Evolutionary conservation across 2,797 vertebrate species (phyloP), one percentile per base, ranked within the genome.

Genomic region (Microtus californicus): DNA sequence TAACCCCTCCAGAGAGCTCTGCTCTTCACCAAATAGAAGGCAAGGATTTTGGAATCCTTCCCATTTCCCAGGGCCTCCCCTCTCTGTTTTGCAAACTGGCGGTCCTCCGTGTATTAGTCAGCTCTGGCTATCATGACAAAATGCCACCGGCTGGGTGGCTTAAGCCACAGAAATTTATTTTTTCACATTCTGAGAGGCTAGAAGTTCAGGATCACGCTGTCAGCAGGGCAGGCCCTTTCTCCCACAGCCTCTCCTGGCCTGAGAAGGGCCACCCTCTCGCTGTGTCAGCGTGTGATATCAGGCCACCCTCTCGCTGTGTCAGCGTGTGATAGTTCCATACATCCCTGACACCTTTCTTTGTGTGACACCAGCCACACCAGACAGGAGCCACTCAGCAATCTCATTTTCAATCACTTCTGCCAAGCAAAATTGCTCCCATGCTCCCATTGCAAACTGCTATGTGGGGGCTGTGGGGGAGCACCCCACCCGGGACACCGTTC

Each of bases 151-250:
- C 77, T 88, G 93, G 77, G 73, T 69, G 78, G 91, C 88, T 81
- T 81, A 74, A 95, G 74, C 94, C 94, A 63, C 78, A 92, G 82
- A 74, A 88, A 90, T 85, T 74, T 88, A 86, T 93, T 95, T 96
- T 90, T 85, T 96, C 90, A 85, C 37, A 27, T 34, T 78, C 77
- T 29, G 69, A 74, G 88, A 96, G 95, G 73, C 69, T 21, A n/a
- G 34, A 94, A 88, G 92, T 94, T 81, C 90, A 91, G 73, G 80
- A 81, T 87, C 77, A 90, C 93, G 85, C 85, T 96, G 87, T 87
- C 40, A 37, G 83, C 45, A 51, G 34, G 34, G 91, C 90, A 81
- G 76, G 61, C 74, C 85, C 92, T 81, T 95, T 93, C 80, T 85
- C 77, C 79, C 6, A 76, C 87, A 48, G 56, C 54, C 71, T 71